Conservation (phyloP, 2,888 invertebrate species). For the Caenorhabditis japonica region DNA sequence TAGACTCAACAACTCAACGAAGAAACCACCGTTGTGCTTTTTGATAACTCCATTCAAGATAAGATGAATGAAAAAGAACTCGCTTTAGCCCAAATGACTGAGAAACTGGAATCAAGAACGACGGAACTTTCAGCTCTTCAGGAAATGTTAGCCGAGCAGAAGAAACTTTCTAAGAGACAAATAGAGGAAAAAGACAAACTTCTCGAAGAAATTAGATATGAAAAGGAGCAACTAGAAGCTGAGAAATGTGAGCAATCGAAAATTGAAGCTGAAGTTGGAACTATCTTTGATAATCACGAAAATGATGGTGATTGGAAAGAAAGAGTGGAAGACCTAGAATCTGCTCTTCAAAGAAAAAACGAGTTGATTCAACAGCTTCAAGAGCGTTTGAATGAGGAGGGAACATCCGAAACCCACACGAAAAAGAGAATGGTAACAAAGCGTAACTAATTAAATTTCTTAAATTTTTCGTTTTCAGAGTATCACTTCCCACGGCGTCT, state of each 20-base stretch:
- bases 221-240: slow-evolving; percentile 30
- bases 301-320: slow-evolving; percentile 45
- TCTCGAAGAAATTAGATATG: slow-evolving; percentile 24
- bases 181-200: slow-evolving; percentile 19
- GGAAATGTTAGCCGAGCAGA: slow-evolving; percentile 49
- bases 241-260: slow-evolving; percentile 23
- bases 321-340: slow-evolving; percentile 63
- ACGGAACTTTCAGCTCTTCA: slow-evolving; percentile 45
- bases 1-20: slow-evolving; percentile 52
- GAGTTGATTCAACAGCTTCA: slow-evolving; percentile 61
- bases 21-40: slow-evolving; percentile 54
- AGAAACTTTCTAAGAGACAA: slow-evolving; percentile 2
- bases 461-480: slow-evolving; percentile 46
- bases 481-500: slow-evolving; percentile 59
- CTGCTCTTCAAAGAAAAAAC: slow-evolving; percentile 56
- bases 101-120: slow-evolving; percentile 55
- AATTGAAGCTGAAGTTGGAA: slow-evolving; percentile 41
- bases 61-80: slow-evolving; percentile 41
- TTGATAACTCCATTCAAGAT: slow-evolving; percentile 49
- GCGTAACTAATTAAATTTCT: neutral
- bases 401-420: slow-evolving; percentile 54
- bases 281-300: slow-evolving; percentile 41
- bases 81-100: slow-evolving; percentile 39
- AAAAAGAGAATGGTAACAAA: slow-evolving; percentile 63
- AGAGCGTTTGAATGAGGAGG: slow-evolving; percentile 56